These are phyloP conservation scores for Alces alces DNA, from an alignment of 2,113 vertebrate genomes.

Conservation along the genomic window DNA sequence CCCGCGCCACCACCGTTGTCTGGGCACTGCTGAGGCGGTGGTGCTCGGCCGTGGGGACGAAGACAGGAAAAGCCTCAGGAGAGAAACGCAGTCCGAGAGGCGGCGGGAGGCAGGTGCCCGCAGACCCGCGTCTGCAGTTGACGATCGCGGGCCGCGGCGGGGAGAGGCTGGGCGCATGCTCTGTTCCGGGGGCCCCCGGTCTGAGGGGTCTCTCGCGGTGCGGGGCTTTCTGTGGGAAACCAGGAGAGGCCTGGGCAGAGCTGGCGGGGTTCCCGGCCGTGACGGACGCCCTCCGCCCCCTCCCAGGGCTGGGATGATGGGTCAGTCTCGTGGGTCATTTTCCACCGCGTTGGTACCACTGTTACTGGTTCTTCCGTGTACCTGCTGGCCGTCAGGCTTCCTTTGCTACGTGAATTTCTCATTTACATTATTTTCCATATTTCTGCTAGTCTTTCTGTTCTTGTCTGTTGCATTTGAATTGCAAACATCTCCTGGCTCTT, in stretches of 20 bases:
- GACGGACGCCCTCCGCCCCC: neutral
- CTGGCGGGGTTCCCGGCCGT: fast-evolving
- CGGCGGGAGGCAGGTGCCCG: fast-evolving
- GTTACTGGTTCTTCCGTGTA: fast-evolving
- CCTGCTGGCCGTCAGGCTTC: fast-evolving
- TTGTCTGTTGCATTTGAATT: neutral
- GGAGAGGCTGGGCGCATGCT: fast-evolving
- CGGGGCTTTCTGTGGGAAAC: fast-evolving
- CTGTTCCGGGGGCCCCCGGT: fast-evolving
- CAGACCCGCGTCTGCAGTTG: fast-evolving
- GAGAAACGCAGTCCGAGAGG: fast-evolving
- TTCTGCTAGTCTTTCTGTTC: neutral
- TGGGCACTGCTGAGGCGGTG: fast-evolving
- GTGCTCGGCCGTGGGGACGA: fast-evolving
- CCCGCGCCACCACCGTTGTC: fast-evolving
- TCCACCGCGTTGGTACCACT: fast-evolving
- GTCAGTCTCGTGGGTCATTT: fast-evolving
- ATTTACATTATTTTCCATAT: no score
- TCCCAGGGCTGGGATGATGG: fast-evolving
- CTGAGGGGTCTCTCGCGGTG: fast-evolving
- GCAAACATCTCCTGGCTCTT: neutral
- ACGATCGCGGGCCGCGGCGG: fast-evolving
- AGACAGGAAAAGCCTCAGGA: fast-evolving
- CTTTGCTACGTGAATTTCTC: fast-evolving
- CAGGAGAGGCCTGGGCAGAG: fast-evolving